Evolutionary conservation across 2,113 vertebrate genomes (phyloP).

Genomic region (Chelonoidis abingdonii): DNA sequence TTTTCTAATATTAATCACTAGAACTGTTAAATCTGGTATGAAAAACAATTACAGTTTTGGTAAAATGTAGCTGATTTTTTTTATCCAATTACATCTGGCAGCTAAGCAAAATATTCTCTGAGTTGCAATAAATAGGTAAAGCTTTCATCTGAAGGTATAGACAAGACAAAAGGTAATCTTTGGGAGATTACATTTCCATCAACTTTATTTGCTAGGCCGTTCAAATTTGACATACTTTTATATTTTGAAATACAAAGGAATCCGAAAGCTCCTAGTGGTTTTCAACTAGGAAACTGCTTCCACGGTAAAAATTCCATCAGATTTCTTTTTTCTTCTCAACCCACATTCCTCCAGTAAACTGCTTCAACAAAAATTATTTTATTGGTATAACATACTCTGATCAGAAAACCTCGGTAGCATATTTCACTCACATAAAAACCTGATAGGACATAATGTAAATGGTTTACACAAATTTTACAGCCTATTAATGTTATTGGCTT

Average conservation of each 20-base stretch:
- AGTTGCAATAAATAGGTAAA: slow-evolving; percentile 20
- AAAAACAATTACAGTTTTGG: background rate
- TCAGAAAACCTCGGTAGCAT: background rate
- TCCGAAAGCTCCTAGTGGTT: background rate
- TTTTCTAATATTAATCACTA: background rate
- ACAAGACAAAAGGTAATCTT: background rate
- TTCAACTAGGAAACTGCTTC: background rate
- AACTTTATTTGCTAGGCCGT: background rate
- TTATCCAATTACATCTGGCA: slow-evolving; percentile 5
- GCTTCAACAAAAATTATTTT: background rate
- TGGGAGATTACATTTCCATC: slow-evolving; percentile 30
- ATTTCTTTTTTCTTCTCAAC: background rate
- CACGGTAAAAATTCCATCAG: background rate
- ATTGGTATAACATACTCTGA: background rate
- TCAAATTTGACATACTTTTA: background rate
- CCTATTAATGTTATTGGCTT: background rate
- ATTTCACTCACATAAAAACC: background rate
- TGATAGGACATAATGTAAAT: background rate
- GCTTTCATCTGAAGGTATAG: background rate
- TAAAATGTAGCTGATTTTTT: background rate
- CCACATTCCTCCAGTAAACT: background rate
- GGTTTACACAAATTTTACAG: background rate
- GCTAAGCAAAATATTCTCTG: background rate
- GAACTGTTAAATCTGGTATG: background rate
- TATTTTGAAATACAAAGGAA: slow-evolving; percentile 13